These are phyloP conservation scores for Megamerina dolium DNA, from an alignment of 2,888 invertebrate species.

Conservation along the genomic window DNA sequence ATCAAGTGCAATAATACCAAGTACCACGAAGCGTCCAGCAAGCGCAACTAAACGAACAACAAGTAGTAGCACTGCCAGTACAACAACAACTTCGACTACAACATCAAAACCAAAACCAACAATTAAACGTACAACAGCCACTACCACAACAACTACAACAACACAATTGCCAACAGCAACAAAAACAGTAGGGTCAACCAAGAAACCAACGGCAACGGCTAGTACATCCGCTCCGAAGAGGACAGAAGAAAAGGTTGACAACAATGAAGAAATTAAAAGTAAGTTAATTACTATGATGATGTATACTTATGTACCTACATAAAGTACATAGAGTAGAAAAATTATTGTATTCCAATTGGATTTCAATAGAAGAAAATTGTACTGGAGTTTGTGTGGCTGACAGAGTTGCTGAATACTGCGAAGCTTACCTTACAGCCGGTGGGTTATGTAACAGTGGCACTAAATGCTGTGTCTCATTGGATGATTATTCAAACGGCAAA, in stretches of 20 bases:
- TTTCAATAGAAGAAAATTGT: conserved; percentile 53
- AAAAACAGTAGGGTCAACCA: no score
- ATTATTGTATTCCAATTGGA: no score
- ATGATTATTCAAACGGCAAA: conserved; percentile 61
- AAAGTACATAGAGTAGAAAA: no score
- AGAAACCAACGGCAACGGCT: conserved; percentile 30
- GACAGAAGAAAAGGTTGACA: conserved; percentile 28
- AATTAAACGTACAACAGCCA: conserved; percentile 36
- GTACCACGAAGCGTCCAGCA: conserved; percentile 27
- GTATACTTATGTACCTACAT: no score
- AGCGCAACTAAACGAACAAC: conserved; percentile 37
- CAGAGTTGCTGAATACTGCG: conserved; percentile 77
- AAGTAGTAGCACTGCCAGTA: conserved; percentile 31
- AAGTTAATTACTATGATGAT: no score
- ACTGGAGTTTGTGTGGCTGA: conserved; percentile 80
- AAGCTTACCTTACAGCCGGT: conserved; percentile 69
- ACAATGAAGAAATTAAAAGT: conserved; percentile 30
- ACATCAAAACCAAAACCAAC: conserved; percentile 31
- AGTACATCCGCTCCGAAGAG: conserved; percentile 26
- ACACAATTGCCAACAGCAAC: conserved; percentile 29
- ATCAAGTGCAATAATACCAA: conserved; percentile 18
- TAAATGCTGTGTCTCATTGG: conserved; percentile 75
- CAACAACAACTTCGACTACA: conserved; percentile 33
- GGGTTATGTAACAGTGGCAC: conserved; percentile 69
- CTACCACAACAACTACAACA: conserved; percentile 29